These are phyloP conservation scores for Meteorus colon DNA, from an alignment of 2,888 invertebrate genomes.

Conservation along the genomic window DNA sequence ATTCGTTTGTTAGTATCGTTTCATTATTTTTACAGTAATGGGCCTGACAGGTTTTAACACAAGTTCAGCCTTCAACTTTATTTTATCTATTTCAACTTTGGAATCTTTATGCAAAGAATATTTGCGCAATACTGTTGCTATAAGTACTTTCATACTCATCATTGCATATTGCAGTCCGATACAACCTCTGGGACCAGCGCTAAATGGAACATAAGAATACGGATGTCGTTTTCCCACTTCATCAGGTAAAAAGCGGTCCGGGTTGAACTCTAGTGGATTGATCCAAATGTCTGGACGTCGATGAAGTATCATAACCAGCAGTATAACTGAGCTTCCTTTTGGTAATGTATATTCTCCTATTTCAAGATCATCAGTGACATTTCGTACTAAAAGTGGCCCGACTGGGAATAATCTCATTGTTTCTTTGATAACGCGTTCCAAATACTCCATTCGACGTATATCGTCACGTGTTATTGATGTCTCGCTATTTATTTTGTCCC, in stretches of 20 bases:
- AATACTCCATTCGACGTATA: slow-evolving; percentile 75
- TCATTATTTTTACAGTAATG: slow-evolving; percentile 54
- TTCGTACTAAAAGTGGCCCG: slow-evolving; percentile 75
- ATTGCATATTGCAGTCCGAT: slow-evolving; percentile 71
- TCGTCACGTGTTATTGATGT: slow-evolving; percentile 73
- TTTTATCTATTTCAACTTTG: slow-evolving; percentile 45
- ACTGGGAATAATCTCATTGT: slow-evolving; percentile 77
- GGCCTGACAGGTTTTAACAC: slow-evolving; percentile 53
- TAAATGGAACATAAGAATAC: slow-evolving; percentile 57
- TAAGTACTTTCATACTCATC: slow-evolving; percentile 72
- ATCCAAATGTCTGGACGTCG: slow-evolving; percentile 56
- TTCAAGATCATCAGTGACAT: slow-evolving; percentile 73
- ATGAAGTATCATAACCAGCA: slow-evolving; percentile 54
- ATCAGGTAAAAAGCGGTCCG: slow-evolving; percentile 62
- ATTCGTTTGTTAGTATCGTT: slow-evolving; percentile 25
- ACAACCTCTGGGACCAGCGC: slow-evolving; percentile 59
- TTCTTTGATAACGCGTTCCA: slow-evolving; percentile 78
- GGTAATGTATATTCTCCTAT: slow-evolving; percentile 68
- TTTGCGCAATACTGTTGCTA: slow-evolving; percentile 68
- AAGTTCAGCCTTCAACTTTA: slow-evolving; percentile 56
- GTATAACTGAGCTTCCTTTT: slow-evolving; percentile 52
- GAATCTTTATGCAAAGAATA: slow-evolving; percentile 61
- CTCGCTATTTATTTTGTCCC: slow-evolving; percentile 68
- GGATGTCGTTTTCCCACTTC: slow-evolving; percentile 58
- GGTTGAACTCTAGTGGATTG: slow-evolving; percentile 59